phyloP scores from a whole-genome alignment of 2,113 vertebrate species.

The Brachyhypopomus gauderio region DNA sequence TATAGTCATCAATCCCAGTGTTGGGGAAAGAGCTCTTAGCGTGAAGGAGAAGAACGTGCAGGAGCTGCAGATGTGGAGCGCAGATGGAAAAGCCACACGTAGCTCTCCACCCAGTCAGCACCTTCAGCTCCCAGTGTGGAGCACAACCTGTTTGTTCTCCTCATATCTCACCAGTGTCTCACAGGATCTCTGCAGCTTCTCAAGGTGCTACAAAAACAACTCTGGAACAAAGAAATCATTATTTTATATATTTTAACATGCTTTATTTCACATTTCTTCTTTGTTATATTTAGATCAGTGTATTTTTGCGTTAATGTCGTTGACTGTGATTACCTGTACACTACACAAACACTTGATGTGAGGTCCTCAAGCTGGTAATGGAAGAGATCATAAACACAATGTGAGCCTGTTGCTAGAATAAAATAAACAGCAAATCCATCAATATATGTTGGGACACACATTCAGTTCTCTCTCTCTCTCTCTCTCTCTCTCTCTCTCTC shows the following conservation, averaged over 20 bases:
- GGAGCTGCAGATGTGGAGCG: slow-evolving; percentile 45
- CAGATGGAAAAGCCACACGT: slow-evolving; percentile 65
- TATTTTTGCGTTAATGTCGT: background rate
- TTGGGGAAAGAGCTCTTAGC: slow-evolving; percentile 19
- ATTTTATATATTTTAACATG: slow-evolving; percentile 1
- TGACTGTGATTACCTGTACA: background rate
- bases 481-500: no score
- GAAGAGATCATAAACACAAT: background rate
- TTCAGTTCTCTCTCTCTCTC: no score
- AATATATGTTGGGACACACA: no score
- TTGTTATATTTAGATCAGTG: no score
- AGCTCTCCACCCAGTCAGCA: slow-evolving; percentile 52
- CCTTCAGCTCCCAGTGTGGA: slow-evolving; percentile 52
- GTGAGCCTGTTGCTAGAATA: background rate
- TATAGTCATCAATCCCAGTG: slow-evolving; percentile 61
- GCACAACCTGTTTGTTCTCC: background rate
- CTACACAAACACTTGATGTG: background rate
- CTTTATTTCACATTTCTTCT: background rate
- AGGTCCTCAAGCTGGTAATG: no score
- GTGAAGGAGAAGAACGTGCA: slow-evolving; percentile 54
- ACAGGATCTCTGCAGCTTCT: background rate
- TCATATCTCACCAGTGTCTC: slow-evolving; percentile 16
- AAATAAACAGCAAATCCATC: background rate
- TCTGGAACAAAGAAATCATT: background rate
- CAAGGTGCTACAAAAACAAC: background rate